Evolutionary conservation across 2,888 invertebrate species (phyloP).

Genomic region (Bursaphelenchus okinawaensis): DNA sequence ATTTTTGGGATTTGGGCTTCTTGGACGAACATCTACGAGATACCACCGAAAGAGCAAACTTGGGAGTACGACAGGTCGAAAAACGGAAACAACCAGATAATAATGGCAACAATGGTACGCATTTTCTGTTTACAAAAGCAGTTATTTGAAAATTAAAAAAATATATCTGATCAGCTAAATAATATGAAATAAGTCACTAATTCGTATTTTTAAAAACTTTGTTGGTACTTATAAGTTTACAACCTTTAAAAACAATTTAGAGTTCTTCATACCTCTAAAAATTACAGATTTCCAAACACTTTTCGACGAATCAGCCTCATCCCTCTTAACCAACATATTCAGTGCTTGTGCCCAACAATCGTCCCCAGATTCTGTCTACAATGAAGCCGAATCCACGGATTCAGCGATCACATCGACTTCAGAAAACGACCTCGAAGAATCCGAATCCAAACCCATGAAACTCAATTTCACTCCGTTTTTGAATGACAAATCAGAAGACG

Average conservation of each 20-base stretch:
- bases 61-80: not conserved
- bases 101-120: no score
- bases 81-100: no score
- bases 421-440: not conserved
- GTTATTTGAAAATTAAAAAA: no score
- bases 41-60: constrained; percentile 15
- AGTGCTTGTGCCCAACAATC: not conserved
- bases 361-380: not conserved
- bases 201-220: no score
- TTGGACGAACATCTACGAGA: constrained; percentile 39
- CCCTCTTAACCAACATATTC: not conserved
- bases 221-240: no score
- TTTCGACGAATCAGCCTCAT: not conserved
- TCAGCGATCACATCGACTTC: not conserved
- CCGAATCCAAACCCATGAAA: not conserved
- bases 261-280: no score
- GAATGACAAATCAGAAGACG: not conserved
- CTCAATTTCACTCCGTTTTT: not conserved
- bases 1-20: constrained; percentile 42
- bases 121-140: no score
- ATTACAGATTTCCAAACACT: not conserved
- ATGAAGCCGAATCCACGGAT: not conserved
- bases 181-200: no score
- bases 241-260: no score
- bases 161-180: no score